These are phyloP conservation scores for Hydrozoanthus tunicans DNA, from an alignment of 64 coral and sea anemone species.

Conservation along the genomic window DNA sequence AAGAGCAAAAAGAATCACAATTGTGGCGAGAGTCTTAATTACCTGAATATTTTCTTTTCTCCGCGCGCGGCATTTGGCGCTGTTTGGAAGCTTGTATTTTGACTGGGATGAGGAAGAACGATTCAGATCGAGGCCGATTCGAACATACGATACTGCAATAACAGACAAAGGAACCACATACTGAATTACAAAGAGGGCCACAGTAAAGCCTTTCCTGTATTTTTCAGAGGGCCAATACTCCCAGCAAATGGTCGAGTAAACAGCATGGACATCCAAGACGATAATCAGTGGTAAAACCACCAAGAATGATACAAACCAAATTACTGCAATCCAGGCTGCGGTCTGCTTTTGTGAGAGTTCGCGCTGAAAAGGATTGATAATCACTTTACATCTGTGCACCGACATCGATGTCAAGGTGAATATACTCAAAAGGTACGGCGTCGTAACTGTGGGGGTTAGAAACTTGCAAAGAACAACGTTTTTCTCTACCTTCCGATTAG, in stretches of 20 bases:
- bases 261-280: constrained; percentile 9
- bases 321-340: constrained; percentile 41
- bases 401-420: constrained; percentile 90
- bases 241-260: background rate
- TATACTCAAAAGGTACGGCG: constrained; percentile 74
- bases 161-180: constrained; percentile 41
- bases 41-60: constrained; percentile 74
- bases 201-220: constrained; percentile 27
- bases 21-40: constrained; percentile 74
- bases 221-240: constrained; percentile 55
- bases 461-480: constrained; percentile 76
- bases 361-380: constrained; percentile 76
- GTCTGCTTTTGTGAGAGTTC: constrained; percentile 71
- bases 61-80: constrained; percentile 34
- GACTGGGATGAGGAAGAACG: constrained; percentile 5
- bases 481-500: constrained; percentile 27
- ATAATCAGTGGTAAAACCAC: constrained; percentile 75
- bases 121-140: constrained; percentile 40
- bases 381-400: constrained; percentile 85
- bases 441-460: constrained; percentile 74
- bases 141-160: constrained; percentile 46
- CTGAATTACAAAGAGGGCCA: constrained; percentile 42
- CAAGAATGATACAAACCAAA: constrained; percentile 78
- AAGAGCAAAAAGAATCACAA: constrained; percentile 68
- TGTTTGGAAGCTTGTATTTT: constrained; percentile 14